Conservation (phyloP, 1,140 invertebrate genomes). For the Parapsyche elsis region DNA sequence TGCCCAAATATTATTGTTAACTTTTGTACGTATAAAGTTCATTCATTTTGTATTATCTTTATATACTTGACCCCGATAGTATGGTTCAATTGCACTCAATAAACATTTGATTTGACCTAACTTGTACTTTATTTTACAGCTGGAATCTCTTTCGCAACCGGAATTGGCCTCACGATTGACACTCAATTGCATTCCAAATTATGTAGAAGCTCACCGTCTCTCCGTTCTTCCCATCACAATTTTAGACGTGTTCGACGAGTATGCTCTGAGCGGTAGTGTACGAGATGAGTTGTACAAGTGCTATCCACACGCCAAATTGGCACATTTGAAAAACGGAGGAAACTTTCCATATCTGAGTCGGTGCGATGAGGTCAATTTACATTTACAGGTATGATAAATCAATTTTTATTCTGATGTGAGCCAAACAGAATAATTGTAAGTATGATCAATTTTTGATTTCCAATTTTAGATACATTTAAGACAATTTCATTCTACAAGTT, state of each 20-base stretch:
- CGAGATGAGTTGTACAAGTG: slow-evolving; percentile 88
- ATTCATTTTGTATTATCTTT: too few species aligned
- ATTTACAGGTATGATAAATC: slow-evolving; percentile 77
- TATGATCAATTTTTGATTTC: slow-evolving; percentile 7
- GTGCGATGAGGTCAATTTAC: slow-evolving; percentile 90
- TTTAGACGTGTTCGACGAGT: slow-evolving; percentile 92
- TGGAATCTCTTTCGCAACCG: slow-evolving; percentile 84
- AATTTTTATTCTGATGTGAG: background rate
- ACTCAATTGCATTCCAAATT: slow-evolving; percentile 85
- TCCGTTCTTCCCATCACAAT: slow-evolving; percentile 79
- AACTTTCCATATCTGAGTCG: slow-evolving; percentile 93
- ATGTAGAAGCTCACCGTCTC: slow-evolving; percentile 83
- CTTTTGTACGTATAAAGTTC: too few species aligned
- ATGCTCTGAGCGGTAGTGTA: slow-evolving; percentile 80
- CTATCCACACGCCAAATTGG: slow-evolving; percentile 88
- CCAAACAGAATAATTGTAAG: background rate
- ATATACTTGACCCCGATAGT: background rate
- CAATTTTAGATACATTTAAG: slow-evolving; percentile 52
- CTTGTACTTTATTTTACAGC: slow-evolving; percentile 66
- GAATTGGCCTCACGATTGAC: slow-evolving; percentile 89
- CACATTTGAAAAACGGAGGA: slow-evolving; percentile 88
- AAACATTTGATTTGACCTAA: slow-evolving; percentile 10
- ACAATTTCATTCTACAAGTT: slow-evolving; percentile 49
- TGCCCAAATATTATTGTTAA: too few species aligned
- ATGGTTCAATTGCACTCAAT: background rate